These are phyloP conservation scores for Varroa destructor DNA, from an alignment of 1,140 invertebrate genomes.

Conservation along the genomic window DNA sequence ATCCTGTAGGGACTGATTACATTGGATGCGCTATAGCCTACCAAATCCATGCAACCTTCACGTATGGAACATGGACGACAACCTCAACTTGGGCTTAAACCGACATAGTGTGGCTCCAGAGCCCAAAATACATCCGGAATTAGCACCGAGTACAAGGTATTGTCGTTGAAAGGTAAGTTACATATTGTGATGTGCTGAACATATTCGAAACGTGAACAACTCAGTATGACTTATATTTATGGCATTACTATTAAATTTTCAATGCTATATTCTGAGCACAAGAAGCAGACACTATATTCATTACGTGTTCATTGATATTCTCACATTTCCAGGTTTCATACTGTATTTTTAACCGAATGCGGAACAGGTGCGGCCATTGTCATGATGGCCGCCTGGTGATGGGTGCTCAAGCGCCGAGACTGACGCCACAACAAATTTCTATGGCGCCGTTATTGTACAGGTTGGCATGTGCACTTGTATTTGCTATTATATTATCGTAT, in stretches of 20 bases:
- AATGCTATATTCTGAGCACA: too few relatives aligned
- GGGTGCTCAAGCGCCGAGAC: conserved; percentile 46
- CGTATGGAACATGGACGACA: conserved; percentile 58
- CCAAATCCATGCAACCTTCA: conserved; percentile 45
- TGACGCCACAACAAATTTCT: conserved; percentile 45
- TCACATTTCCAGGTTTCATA: conserved; percentile 51
- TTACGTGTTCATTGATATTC: too few relatives aligned
- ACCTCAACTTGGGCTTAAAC: conserved; percentile 53
- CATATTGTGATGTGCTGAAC: too few relatives aligned
- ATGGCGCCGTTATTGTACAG: neutral
- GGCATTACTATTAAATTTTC: too few relatives aligned
- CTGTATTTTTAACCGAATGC: conserved; percentile 48
- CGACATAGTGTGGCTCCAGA: conserved; percentile 45
- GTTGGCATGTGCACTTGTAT: neutral
- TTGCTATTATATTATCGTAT: too few relatives aligned
- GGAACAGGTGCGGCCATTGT: conserved; percentile 55
- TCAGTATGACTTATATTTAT: too few relatives aligned
- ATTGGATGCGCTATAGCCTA: conserved; percentile 36
- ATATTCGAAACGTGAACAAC: too few relatives aligned
- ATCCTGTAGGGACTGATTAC: conserved; percentile 40
- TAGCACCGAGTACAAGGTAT: conserved; percentile 38
- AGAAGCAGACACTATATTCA: too few relatives aligned
- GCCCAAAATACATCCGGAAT: conserved; percentile 46
- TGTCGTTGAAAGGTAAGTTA: conserved; percentile 43
- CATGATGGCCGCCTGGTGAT: conserved; percentile 54